A percentile compares a stretch with the other conserved stretches of the same genome.
Evolutionary conservation across 92 coral and sea anemone species (phyloP).

Genomic region (Pocillopora meandrina): DNA sequence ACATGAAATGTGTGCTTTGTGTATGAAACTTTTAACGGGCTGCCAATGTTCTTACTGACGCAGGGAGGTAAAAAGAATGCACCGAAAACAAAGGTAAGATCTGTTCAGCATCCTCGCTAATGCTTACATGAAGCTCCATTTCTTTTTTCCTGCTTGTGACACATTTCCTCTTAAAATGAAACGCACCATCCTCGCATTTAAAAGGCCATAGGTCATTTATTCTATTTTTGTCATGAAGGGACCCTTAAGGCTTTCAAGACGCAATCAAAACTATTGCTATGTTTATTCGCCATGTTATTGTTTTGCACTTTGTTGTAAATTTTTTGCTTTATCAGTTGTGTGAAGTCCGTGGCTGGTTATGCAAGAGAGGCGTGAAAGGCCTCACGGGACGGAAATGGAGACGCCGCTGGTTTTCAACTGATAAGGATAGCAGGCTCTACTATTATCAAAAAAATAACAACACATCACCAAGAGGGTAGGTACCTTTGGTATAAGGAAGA

Average conservation of each 20-base stretch:
- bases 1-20: too few species aligned
- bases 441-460: constrained; percentile 92
- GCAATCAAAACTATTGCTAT: background rate
- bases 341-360: constrained; percentile 96
- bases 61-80: constrained; percentile 5
- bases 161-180: background rate
- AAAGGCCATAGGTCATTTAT: too few species aligned
- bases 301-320: background rate
- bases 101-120: too few species aligned
- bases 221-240: too few species aligned
- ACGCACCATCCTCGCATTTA: background rate
- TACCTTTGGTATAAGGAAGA: background rate
- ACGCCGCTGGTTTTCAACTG: constrained; percentile 97
- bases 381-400: constrained; percentile 88
- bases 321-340: constrained; percentile 23
- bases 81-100: constrained; percentile 16
- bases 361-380: constrained; percentile 95
- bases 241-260: background rate
- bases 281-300: background rate
- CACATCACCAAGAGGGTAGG: constrained; percentile 92
- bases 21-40: constrained; percentile 19
- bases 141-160: background rate
- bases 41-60: constrained; percentile 21
- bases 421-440: constrained; percentile 84
- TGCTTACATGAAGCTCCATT: too few species aligned